These are phyloP conservation scores for Muscina levida DNA, from an alignment of 2,888 invertebrate species.

Conservation along the genomic window DNA sequence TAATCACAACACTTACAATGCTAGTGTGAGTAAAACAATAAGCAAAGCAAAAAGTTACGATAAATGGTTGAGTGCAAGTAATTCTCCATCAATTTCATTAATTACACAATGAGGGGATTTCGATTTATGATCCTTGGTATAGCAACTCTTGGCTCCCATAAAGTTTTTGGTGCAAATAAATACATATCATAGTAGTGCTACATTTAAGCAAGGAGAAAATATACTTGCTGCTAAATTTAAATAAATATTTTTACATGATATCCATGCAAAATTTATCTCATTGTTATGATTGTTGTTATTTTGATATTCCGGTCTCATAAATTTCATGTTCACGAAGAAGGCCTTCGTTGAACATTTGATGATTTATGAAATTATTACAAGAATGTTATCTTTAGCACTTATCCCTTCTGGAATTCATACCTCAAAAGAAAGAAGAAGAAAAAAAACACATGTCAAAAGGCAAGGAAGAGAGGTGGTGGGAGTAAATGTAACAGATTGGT, in stretches of 20 bases:
- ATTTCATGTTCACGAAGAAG: conserved; percentile 53
- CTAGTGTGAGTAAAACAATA: conserved; percentile 45
- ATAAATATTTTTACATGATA: conserved; percentile 29
- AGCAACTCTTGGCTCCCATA: conserved; percentile 53
- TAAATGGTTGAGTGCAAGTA: conserved; percentile 39
- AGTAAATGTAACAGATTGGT: too few relatives aligned
- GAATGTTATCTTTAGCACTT: conserved; percentile 21
- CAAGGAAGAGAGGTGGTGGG: background rate
- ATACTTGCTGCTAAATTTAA: background rate
- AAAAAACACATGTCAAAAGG: background rate
- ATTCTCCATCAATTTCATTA: conserved; percentile 52
- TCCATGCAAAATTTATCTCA: background rate
- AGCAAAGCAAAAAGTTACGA: conserved; percentile 49
- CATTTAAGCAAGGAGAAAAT: background rate
- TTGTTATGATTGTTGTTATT: conserved; percentile 24
- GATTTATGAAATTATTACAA: conserved; percentile 60
- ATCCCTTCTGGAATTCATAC: conserved; percentile 13
- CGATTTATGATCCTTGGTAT: conserved; percentile 15
- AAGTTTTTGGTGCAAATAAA: conserved; percentile 23
- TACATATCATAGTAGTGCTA: too few relatives aligned
- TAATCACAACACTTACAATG: background rate
- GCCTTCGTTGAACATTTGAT: conserved; percentile 47
- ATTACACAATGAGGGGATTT: conserved; percentile 43
- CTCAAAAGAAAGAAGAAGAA: too few relatives aligned
- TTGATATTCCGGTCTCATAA: conserved; percentile 48